Base-by-base conservation (phyloP, 2,888 invertebrate genomes). In the Cephus sareptanus region DNA sequence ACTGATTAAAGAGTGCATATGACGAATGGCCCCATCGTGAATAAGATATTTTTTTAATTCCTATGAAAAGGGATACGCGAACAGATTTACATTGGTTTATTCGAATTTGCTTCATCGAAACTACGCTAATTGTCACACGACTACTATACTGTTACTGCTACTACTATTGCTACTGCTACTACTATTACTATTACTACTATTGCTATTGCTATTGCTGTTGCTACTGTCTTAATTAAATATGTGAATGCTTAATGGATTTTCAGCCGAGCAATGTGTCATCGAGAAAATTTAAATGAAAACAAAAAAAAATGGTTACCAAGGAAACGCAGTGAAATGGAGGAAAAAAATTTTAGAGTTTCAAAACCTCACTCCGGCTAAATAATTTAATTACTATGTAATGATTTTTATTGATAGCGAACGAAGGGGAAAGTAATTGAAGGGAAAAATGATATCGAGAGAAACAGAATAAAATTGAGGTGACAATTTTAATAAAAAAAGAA, bases 351-450 rank as follows among this genome's bases (percentile, higher is more conserved):
- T n/a, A 70, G 34, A 71, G 11, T 34, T 34, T 40, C 40, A 76
- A 31, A 74, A 74, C 23, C 34, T 30, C 71, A 31, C 33, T 31
- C 70, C 40, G 40, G 23, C 33, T 34, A 34, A 33, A 12, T n/a
- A 71, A 13, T 34, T 75, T 77, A 89, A 88, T 84, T 88, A 89
- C 87, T 89, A 88, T 90, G 88, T 90, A 90, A 90, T 87, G 85
- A 90, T 90, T 90, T 90, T 89, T 90, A 90, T 90, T 87, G 87
- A 90, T 89, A 87, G 88, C 83, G 83, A 84, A 83, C 83, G 82
- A 85, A 87, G 82, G 85, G 84, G 89, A 84, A 87, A 89, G 89
- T 88, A 85, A 84, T 87, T 88, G 83, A 89, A 88, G 84, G 87
- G 89, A 87, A 87, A 86, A 77, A 82, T 83, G 84, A 82, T 85